A percentile compares a stretch with the other conserved stretches of the same genome.
These are phyloP conservation scores for Xestia sexstrigata DNA, from an alignment of 2,888 invertebrate genomes.

Conservation along the genomic window DNA sequence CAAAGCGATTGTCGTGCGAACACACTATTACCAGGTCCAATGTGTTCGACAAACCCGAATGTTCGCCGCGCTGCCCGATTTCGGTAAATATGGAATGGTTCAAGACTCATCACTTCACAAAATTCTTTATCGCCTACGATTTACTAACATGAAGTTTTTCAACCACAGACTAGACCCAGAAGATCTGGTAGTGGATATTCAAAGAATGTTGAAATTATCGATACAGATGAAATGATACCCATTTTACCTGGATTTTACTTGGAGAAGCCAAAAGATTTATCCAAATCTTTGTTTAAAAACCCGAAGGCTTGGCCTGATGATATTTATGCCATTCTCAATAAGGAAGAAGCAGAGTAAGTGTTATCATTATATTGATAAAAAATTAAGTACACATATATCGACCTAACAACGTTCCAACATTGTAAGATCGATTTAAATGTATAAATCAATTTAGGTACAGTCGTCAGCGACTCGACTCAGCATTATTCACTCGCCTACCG, in stretches of 20 bases:
- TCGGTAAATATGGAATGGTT: background rate
- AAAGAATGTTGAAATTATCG: background rate
- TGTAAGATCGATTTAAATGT: too few relatives aligned
- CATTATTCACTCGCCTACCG: background rate
- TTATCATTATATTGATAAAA: too few relatives aligned
- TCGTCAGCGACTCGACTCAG: too few relatives aligned
- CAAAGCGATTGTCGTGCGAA: background rate
- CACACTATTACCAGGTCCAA: background rate
- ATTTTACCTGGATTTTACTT: constrained; percentile 77
- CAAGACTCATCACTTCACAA: background rate
- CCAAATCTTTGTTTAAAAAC: constrained; percentile 75
- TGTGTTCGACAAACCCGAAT: background rate
- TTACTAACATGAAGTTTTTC: background rate
- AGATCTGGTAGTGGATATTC: background rate
- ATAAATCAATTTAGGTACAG: too few relatives aligned
- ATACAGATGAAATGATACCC: constrained; percentile 53
- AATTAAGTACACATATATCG: background rate
- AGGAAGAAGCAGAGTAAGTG: background rate
- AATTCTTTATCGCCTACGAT: background rate
- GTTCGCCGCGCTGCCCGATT: background rate
- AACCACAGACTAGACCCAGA: background rate
- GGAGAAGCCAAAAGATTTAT: constrained; percentile 71
- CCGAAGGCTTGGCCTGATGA: constrained; percentile 67
- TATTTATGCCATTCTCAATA: constrained; percentile 74
- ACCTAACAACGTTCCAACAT: background rate